Percentiles rank a stretch among this genome's conserved stretches.
phyloP scores from a whole-genome alignment of 2,113 vertebrate species.

The Macquaria ambigua region DNA sequence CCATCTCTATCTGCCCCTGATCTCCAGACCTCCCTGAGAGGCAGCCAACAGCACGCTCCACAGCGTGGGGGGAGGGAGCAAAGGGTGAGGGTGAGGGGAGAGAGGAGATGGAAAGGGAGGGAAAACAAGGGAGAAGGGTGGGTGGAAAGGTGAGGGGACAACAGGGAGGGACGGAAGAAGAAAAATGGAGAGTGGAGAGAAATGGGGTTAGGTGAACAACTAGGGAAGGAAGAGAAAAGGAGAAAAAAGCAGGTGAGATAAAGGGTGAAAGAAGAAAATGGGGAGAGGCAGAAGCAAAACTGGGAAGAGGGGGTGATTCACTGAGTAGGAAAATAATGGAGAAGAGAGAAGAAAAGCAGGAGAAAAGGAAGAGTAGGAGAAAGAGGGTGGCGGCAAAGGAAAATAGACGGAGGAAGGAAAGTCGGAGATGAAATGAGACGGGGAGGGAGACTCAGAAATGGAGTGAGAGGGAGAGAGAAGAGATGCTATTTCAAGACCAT shows the following conservation, averaged over 20 bases:
- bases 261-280: conserved; percentile 34
- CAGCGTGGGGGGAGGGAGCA: conserved; percentile 6
- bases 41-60: conserved; percentile 51
- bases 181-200: conserved; percentile 12
- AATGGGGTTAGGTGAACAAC: conserved; percentile 16
- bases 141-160: conserved; percentile 30
- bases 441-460: conserved; percentile 56
- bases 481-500: conserved; percentile 84
- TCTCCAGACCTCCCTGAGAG: conserved; percentile 77
- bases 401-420: conserved; percentile 53
- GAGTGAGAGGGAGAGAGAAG: conserved; percentile 65
- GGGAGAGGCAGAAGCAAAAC: conserved; percentile 35
- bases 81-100: conserved; percentile 20
- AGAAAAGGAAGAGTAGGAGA: conserved; percentile 32
- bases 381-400: conserved; percentile 47
- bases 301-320: conserved; percentile 3
- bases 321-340: conserved; percentile 49
- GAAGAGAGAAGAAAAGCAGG: conserved; percentile 36
- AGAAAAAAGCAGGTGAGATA: conserved; percentile 37
- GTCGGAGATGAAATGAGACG: conserved; percentile 63
- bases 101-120: conserved; percentile 28
- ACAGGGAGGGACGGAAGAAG: conserved; percentile 1
- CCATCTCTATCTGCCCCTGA: conserved; percentile 78
- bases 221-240: not conserved
- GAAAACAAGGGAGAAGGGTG: conserved; percentile 19